A percentile compares a stretch with the other conserved stretches of the same genome.
These are phyloP conservation scores for Chloroceryle inda DNA, from an alignment of 2,797 vertebrate genomes.

Conservation along the genomic window DNA sequence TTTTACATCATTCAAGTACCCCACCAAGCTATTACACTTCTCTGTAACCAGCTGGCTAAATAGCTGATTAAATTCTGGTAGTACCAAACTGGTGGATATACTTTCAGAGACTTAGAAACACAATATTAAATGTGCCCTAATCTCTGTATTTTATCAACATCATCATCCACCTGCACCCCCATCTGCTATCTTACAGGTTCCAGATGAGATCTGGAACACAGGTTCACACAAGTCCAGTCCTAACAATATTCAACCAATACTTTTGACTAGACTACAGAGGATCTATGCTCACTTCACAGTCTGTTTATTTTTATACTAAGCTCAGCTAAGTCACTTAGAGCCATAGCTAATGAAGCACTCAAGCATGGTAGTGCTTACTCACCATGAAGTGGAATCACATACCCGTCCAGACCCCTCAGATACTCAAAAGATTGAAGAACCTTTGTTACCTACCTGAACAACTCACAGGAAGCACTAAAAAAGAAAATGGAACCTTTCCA, in stretches of 20 bases:
- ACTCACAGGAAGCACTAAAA: neutral
- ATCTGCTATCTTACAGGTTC: neutral
- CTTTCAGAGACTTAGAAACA: neutral
- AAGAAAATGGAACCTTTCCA: accelerated
- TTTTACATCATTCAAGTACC: neutral
- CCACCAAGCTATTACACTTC: neutral
- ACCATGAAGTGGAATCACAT: neutral
- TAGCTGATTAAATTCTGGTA: neutral
- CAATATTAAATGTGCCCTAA: accelerated
- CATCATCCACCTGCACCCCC: neutral
- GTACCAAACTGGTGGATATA: neutral
- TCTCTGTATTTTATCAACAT: neutral
- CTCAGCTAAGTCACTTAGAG: neutral
- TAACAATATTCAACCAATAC: neutral
- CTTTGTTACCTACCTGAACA: neutral
- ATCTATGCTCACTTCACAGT: neutral
- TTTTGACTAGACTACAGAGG: neutral
- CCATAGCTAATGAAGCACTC: neutral
- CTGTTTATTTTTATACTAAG: neutral
- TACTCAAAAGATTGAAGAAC: neutral
- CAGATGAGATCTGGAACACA: neutral
- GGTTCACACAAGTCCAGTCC: neutral
- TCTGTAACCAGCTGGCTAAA: neutral
- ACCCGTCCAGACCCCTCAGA: neutral
- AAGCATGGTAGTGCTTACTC: accelerated